A percentile compares a stretch with the other conserved stretches of the same genome.
These are phyloP conservation scores for Tryphoninae sp. DNA, from an alignment of 2,888 invertebrate species.

Conservation along the genomic window DNA sequence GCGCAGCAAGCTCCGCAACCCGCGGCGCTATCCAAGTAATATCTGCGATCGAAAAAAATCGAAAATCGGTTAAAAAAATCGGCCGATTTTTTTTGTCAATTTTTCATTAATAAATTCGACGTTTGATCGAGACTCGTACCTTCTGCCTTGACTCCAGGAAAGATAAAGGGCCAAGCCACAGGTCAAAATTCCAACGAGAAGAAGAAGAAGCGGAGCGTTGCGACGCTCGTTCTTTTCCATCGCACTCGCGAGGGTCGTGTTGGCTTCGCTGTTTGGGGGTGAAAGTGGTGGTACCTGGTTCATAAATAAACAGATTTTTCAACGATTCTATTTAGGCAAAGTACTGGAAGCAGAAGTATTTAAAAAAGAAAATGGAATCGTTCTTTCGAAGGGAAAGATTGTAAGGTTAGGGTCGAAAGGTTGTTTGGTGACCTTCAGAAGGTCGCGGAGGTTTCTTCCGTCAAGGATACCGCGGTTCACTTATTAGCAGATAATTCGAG, in stretches of 20 bases:
- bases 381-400: too few relatives aligned
- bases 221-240: constrained; percentile 77
- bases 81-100: too few relatives aligned
- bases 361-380: too few relatives aligned
- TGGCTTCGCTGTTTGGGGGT: constrained; percentile 78
- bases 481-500: neutral
- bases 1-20: constrained; percentile 79
- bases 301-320: neutral
- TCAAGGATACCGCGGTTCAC: too few relatives aligned
- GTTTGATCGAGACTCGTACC: constrained; percentile 63
- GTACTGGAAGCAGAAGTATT: too few relatives aligned
- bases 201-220: constrained; percentile 77
- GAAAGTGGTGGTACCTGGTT: constrained; percentile 79
- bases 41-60: constrained; percentile 67
- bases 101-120: constrained; percentile 14
- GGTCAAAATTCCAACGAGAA: constrained; percentile 78
- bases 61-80: too few relatives aligned
- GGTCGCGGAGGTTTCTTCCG: too few relatives aligned
- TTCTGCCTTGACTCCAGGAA: constrained; percentile 79
- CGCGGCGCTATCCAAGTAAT: constrained; percentile 79
- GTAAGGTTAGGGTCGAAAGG: too few relatives aligned
- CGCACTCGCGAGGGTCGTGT: constrained; percentile 78
- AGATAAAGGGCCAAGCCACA: constrained; percentile 79
- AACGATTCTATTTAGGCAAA: neutral
- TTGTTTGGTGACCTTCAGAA: too few relatives aligned